Conservation (phyloP, 2,888 invertebrate species). For the Caenorhabditis wallacei region DNA sequence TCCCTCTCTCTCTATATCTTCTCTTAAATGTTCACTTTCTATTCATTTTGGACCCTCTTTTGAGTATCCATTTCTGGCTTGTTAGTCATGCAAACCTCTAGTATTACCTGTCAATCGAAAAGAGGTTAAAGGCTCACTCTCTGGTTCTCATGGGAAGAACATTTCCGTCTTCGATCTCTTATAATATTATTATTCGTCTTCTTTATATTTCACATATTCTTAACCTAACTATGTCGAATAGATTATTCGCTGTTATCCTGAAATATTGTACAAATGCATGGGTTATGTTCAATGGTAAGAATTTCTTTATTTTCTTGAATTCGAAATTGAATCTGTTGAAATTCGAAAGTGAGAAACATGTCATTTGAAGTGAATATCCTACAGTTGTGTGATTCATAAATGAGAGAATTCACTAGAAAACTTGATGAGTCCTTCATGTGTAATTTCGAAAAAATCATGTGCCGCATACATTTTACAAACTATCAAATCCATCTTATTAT, state of each 20-base stretch:
- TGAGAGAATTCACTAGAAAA: background rate
- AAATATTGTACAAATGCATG: constrained; percentile 48
- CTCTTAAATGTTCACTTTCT: no score
- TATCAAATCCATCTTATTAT: constrained; percentile 53
- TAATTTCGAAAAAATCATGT: constrained; percentile 44
- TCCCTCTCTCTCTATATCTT: constrained; percentile 4
- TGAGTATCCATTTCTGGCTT: constrained; percentile 52
- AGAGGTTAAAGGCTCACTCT: constrained; percentile 34
- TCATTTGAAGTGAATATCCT: no score
- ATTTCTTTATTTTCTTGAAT: background rate
- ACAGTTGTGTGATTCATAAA: no score
- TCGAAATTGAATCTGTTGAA: background rate
- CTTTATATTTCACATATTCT: constrained; percentile 18
- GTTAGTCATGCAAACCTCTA: constrained; percentile 58
- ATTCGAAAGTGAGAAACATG: no score
- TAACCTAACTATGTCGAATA: constrained; percentile 27
- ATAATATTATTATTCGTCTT: constrained; percentile 30
- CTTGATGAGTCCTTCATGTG: constrained; percentile 18
- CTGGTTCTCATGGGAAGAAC: constrained; percentile 41
- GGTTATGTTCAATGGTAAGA: constrained; percentile 42
- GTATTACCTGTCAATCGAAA: constrained; percentile 57
- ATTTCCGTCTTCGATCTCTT: constrained; percentile 39
- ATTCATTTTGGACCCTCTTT: constrained; percentile 27
- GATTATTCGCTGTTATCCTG: constrained; percentile 36
- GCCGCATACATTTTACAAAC: constrained; percentile 30